Conservation (phyloP, 2,113 vertebrate genomes). For the Sinocyclocheilus rhinocerous region DNA sequence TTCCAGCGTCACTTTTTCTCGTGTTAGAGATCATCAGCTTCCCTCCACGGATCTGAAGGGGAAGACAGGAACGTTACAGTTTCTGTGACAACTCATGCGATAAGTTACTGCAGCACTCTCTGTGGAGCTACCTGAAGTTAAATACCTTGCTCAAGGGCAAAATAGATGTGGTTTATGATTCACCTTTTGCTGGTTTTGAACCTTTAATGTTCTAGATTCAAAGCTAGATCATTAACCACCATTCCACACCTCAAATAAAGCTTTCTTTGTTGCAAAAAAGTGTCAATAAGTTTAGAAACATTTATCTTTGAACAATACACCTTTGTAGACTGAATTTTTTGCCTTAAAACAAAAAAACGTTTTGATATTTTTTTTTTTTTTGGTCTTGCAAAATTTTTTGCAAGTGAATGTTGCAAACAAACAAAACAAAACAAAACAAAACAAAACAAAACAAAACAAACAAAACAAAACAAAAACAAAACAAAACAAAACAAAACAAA, state of each 20-base stretch:
- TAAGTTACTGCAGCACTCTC: background rate
- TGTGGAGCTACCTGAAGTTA: background rate
- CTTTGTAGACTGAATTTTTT: background rate
- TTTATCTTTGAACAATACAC: background rate
- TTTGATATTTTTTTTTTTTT: background rate
- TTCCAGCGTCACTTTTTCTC: slow-evolving; percentile 91
- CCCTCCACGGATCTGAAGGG: slow-evolving; percentile 91
- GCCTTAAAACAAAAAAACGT: too few relatives aligned
- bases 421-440: too few relatives aligned
- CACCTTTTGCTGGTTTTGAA: background rate
- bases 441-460: too few relatives aligned
- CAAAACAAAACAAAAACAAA: too few relatives aligned
- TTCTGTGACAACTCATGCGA: background rate
- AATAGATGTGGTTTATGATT: slow-evolving; percentile 2
- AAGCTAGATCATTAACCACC: background rate
- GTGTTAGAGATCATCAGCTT: slow-evolving; percentile 99
- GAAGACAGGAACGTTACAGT: background rate
- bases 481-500: too few relatives aligned
- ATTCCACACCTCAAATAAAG: background rate
- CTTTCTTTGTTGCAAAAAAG: background rate
- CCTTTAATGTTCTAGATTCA: background rate
- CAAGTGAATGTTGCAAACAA: too few relatives aligned
- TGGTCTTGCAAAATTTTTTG: background rate
- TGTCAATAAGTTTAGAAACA: background rate
- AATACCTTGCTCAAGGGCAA: background rate